These are phyloP conservation scores for Melanotaenia trifasciata DNA, from an alignment of 2,797 vertebrate genomes.

Conservation along the genomic window DNA sequence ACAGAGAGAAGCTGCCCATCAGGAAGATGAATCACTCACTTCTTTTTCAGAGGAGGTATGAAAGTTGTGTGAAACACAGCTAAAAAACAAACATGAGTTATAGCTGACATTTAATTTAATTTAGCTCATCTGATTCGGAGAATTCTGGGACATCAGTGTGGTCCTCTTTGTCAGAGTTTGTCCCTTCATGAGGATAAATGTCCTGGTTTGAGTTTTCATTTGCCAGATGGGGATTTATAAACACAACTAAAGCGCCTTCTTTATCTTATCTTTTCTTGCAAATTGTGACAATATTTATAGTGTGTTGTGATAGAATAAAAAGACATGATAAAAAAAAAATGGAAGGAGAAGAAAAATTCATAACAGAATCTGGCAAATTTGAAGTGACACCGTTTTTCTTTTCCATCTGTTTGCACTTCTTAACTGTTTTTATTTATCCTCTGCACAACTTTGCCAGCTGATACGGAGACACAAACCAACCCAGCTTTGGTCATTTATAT, in stretches of 20 bases:
- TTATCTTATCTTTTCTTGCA: no score
- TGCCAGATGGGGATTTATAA: background rate
- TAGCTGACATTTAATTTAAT: background rate
- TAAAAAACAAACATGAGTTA: background rate
- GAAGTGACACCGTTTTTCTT: no score
- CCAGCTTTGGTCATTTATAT: slow-evolving; percentile 39
- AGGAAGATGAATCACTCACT: background rate
- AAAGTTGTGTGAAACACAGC: background rate
- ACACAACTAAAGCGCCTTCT: background rate
- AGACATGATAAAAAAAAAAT: no score
- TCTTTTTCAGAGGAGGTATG: slow-evolving; percentile 9
- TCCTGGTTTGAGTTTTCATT: slow-evolving; percentile 19
- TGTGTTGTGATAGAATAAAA: no score
- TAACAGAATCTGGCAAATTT: no score
- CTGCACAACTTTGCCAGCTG: slow-evolving; percentile 29
- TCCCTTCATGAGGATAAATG: background rate
- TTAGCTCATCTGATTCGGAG: no score
- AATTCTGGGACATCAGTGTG: background rate
- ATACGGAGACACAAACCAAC: slow-evolving; percentile 2
- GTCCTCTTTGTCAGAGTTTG: background rate
- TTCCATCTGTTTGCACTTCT: background rate
- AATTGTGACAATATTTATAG: no score
- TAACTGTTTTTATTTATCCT: background rate
- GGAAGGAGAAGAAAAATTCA: no score
- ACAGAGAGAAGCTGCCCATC: background rate